These are phyloP conservation scores for Sardinella longiceps DNA, from an alignment of 2,797 vertebrate species.

Conservation along the genomic window DNA sequence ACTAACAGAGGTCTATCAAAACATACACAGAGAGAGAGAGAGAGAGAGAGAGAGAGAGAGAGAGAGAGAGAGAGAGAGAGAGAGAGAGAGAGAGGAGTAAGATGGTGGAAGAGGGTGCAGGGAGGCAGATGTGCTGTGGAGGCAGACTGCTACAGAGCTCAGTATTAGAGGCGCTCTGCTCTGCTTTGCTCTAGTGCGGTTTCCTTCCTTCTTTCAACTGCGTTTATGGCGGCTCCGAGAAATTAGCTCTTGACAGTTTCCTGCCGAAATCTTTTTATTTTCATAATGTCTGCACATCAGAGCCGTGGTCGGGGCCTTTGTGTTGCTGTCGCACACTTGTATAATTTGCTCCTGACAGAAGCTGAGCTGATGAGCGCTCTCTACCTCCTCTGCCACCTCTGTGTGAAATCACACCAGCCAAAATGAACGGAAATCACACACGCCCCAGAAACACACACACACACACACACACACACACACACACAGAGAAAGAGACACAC, in stretches of 20 bases:
- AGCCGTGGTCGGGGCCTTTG: not conserved
- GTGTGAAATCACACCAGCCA: conserved; percentile 29
- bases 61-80: no score
- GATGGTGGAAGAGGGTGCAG: no score
- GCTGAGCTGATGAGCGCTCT: conserved; percentile 27
- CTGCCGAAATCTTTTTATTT: not conserved
- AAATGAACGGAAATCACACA: not conserved
- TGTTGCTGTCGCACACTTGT: conserved; percentile 27
- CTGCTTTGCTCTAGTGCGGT: not conserved
- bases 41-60: no score
- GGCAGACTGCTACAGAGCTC: not conserved
- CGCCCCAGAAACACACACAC: not conserved
- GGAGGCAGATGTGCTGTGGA: not conserved
- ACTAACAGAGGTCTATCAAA: not conserved
- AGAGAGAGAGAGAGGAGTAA: no score
- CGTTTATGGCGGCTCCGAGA: not conserved
- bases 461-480: not conserved
- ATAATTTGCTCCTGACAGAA: conserved; percentile 19
- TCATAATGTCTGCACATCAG: not conserved
- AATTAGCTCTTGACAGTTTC: not conserved
- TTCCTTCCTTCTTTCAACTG: not conserved
- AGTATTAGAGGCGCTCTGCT: not conserved
- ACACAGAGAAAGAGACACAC: not conserved
- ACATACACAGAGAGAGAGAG: not conserved
- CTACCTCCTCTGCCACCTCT: conserved; percentile 12